These are phyloP conservation scores for Hypomecis punctinalis DNA, from an alignment of 2,888 invertebrate species.

Conservation along the genomic window DNA sequence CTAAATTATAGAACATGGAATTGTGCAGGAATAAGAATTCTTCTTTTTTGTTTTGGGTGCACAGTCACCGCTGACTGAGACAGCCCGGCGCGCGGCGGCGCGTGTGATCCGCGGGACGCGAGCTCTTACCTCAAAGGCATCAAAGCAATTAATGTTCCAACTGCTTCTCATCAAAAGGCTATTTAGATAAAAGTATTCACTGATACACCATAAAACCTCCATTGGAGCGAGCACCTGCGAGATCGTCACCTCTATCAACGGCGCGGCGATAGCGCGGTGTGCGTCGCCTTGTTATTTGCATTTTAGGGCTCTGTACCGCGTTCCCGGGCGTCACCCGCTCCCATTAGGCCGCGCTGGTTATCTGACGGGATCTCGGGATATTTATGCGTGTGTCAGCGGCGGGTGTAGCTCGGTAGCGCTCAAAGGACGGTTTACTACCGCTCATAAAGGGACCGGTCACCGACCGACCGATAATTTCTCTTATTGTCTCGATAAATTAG, in stretches of 20 bases:
- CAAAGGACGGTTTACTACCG: slow-evolving; percentile 76
- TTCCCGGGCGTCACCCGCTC: slow-evolving; percentile 50
- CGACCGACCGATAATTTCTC: slow-evolving; percentile 73
- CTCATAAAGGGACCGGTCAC: slow-evolving; percentile 76
- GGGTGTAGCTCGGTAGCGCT: slow-evolving; percentile 80
- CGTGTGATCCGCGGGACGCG: no score
- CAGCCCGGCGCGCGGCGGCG: no score
- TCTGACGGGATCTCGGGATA: slow-evolving; percentile 75
- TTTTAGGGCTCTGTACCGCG: slow-evolving; percentile 63
- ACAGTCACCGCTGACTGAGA: no score
- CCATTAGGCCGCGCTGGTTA: slow-evolving; percentile 63
- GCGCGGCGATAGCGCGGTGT: slow-evolving; percentile 12
- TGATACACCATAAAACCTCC: slow-evolving; percentile 65
- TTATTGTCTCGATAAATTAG: slow-evolving; percentile 84
- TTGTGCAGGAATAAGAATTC: no score
- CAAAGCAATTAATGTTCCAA: slow-evolving; percentile 6
- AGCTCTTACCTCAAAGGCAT: not conserved
- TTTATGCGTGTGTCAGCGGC: slow-evolving; percentile 74
- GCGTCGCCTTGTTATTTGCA: slow-evolving; percentile 59
- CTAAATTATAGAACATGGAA: no score
- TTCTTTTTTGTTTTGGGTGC: no score
- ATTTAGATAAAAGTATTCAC: slow-evolving; percentile 44
- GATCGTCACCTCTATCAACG: slow-evolving; percentile 63
- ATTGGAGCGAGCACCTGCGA: slow-evolving; percentile 63
- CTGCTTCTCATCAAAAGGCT: slow-evolving; percentile 18